Percentiles rank a stretch among this genome's conserved stretches.
Conservation (phyloP, 1,140 invertebrate genomes). For the Oedothorax gibbosus region DNA sequence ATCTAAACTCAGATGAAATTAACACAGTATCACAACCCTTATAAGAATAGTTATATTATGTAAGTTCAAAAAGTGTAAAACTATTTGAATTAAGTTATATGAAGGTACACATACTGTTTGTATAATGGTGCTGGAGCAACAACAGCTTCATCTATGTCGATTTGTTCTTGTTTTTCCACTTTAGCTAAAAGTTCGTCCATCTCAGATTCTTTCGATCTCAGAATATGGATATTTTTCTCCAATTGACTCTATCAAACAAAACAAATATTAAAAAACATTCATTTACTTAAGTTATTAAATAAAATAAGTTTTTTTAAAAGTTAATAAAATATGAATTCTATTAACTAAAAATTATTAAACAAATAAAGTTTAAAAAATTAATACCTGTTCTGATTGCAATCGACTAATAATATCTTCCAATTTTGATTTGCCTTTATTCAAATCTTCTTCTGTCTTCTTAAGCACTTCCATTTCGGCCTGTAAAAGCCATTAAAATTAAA, state of each 20-base stretch:
- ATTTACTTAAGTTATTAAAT: neutral
- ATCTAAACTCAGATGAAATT: neutral
- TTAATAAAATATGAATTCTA: neutral
- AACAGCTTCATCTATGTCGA: constrained; percentile 96
- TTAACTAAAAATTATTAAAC: neutral
- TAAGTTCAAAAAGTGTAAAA: too few relatives aligned
- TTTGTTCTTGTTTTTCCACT: constrained; percentile 76
- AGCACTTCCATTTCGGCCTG: constrained; percentile 93
- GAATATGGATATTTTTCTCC: constrained; percentile 84
- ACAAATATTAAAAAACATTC: neutral
- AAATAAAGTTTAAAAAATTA: constrained; percentile 19
- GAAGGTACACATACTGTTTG: constrained; percentile 77
- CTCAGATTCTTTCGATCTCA: constrained; percentile 89
- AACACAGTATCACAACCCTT: too few relatives aligned
- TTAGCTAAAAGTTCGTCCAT: constrained; percentile 84
- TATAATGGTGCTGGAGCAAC: constrained; percentile 96
- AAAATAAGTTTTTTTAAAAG: neutral
- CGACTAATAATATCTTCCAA: constrained; percentile 84
- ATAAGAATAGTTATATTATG: too few relatives aligned
- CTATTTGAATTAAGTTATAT: neutral
- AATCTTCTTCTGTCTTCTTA: constrained; percentile 87
- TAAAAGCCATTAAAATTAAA: constrained; percentile 25
- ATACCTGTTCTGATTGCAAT: constrained; percentile 84
- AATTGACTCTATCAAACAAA: constrained; percentile 74
- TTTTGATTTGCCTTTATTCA: constrained; percentile 85